Conservation (phyloP, 2,113 vertebrate genomes). For the Psittacus erithacus region DNA sequence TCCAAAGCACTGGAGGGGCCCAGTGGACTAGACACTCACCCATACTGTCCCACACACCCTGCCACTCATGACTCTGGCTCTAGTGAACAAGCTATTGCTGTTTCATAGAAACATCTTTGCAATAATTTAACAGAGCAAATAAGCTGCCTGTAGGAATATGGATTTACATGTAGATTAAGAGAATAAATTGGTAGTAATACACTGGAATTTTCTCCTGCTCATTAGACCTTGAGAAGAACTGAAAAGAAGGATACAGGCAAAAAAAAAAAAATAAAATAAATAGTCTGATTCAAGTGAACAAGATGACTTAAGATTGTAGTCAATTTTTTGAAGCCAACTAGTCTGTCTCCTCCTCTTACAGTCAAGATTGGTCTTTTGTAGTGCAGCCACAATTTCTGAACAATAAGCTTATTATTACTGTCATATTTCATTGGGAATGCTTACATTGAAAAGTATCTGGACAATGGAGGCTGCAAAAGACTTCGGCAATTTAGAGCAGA, state of each 20-base stretch:
- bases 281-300: neutral
- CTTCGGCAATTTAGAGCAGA: neutral
- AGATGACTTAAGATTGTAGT: neutral
- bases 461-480: neutral
- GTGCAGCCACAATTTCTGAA: neutral
- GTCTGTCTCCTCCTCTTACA: neutral
- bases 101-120: neutral
- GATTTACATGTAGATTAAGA: neutral
- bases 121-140: neutral
- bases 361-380: neutral
- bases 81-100: neutral
- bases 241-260: neutral
- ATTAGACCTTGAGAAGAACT: neutral
- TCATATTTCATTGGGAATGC: neutral
- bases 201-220: neutral
- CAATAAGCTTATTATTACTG: neutral
- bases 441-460: neutral
- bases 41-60: too few relatives aligned
- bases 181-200: neutral
- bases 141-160: neutral
- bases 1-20: too few relatives aligned
- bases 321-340: neutral
- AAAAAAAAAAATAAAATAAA: neutral
- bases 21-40: too few relatives aligned
- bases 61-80: too few relatives aligned